These are phyloP conservation scores for Chanos chanos DNA, from an alignment of 2,797 vertebrate genomes.

Conservation along the genomic window DNA sequence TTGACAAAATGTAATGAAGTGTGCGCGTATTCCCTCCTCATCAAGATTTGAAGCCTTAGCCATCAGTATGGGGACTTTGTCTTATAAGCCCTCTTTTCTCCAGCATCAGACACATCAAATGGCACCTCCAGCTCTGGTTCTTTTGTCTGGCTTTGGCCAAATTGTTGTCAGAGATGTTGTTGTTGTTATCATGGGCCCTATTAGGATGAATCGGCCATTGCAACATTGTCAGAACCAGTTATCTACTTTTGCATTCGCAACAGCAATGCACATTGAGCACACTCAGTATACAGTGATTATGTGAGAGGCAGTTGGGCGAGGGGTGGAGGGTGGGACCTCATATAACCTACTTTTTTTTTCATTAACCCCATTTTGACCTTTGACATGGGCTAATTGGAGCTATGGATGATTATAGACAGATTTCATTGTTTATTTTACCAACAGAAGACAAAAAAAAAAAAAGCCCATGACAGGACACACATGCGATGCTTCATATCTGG, in stretches of 20 bases:
- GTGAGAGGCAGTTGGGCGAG: slow-evolving; percentile 26
- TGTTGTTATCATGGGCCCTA: slow-evolving; percentile 61
- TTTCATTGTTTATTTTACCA: background rate
- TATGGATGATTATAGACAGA: background rate
- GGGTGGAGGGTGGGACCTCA: slow-evolving; percentile 45
- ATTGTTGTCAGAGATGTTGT: slow-evolving; percentile 67
- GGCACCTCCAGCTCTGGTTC: slow-evolving; percentile 66
- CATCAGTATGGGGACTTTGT: slow-evolving; percentile 73
- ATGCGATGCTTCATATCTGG: too few relatives aligned
- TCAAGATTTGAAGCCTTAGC: slow-evolving; percentile 72
- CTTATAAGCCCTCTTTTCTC: slow-evolving; percentile 69
- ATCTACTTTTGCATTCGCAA: slow-evolving; percentile 50
- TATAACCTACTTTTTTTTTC: slow-evolving; percentile 48
- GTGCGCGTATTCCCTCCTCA: slow-evolving; percentile 75
- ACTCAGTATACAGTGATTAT: background rate
- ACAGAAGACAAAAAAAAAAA: background rate
- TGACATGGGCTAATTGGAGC: slow-evolving; percentile 3
- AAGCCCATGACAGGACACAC: too few relatives aligned
- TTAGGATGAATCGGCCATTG: slow-evolving; percentile 60
- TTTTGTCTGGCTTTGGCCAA: slow-evolving; percentile 64
- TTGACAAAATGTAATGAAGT: slow-evolving; percentile 88
- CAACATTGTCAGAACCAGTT: slow-evolving; percentile 64
- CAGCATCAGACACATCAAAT: slow-evolving; percentile 79
- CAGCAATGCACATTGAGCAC: slow-evolving; percentile 56
- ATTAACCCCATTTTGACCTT: slow-evolving; percentile 59